Base-by-base conservation (phyloP, 1,140 invertebrate genomes). In the Eubasilissa regina region DNA sequence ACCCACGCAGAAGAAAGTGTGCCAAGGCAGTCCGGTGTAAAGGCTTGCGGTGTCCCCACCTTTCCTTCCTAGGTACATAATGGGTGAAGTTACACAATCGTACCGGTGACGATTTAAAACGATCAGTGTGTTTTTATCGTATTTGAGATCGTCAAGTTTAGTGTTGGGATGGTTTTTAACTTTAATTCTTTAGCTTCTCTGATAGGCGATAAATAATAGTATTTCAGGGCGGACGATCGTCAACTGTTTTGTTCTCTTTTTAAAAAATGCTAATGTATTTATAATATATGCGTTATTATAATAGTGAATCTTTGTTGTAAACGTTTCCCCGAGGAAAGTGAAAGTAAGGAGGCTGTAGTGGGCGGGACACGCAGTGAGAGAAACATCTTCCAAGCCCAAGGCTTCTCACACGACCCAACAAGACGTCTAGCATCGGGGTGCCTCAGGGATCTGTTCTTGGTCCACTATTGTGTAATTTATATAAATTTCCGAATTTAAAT, bases 11-110 rank as follows among this genome's bases (percentile, higher is more conserved):
- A 77, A 77, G 75, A 77, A 77, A 77, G 75, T 77, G 25, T 77
- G 75, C 75, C 75, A 77, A 77, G 75, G 75, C 47, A 77, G 45
- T 68, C 75, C 45, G 75, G 75, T 77, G 51, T 75, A 62, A 75
- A 75, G 45, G 56, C 56, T 62, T 15, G 45, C 11, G 17, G 72
- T 35, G 25, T 74, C 75, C 75, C 75, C 75, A 68, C 75, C 75
- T 77, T 77, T 77, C 75, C 75, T 77, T 77, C 75, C 75, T 64
- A 19, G 72, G 48, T 55, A 62, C 58, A 62, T 64, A n/a, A 15
- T n/a, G 45, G 45, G 15, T 47, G 11, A 15, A 47, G 0, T 44
- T 45, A 68, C 64, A 68, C 35, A 44, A 68, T 44, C 64, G n/a
- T 13, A 25, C 13, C 25, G 13, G 10, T 11, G 13, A 35, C 9